Evolutionary conservation across 2,797 vertebrate species (phyloP), one percentile per base, ranked within the genome.

Genomic region (Megaceryle alcyon): DNA sequence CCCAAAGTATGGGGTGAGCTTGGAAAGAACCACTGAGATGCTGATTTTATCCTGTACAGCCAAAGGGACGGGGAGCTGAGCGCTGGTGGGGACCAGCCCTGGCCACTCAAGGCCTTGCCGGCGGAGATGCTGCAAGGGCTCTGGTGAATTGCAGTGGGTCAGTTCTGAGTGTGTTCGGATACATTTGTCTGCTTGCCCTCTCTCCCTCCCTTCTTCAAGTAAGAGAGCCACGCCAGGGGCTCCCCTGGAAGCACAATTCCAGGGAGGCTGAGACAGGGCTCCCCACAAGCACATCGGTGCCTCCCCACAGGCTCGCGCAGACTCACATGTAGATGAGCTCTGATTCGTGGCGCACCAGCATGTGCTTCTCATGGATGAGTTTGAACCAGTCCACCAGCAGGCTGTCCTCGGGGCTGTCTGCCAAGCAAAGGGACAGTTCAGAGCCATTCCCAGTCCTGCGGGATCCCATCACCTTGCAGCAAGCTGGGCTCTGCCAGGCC

Each of bases 271-370:
- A 81, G 31, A 29, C n/a, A 31, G 10, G 28, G 16, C 2, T 73
- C 37, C 29, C 41, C 4, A 1, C 5, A 54, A 28, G 11, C 46
- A 23, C 3, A 0, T 18, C 28, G 8, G 39, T 39, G 61, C 39
- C 35, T 80, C 22, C 37, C 35, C 56, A 29, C 76, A 97, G 89
- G 96, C 93, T 98, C 98, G 98, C 57, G 31, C 60, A 60, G 28
- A 97, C 99, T 99, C 94, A 99, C 99, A 98, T 98, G 29, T 99
- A 98, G 94, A 99, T 98, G 86, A 99, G 98, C 95, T 99, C 99
- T 0, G 98, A 98, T 39, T 99, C 98, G 3, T 98, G 98, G 71
- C 98, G 97, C 90, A 99, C 98, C 91, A 99, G 97, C 94, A 98
- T 86, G 39, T 99, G 98, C 82, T 98, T 99, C 96, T 99, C 98